Conservation (phyloP, 2,797 vertebrate genomes). For the Phoeniculus purpureus region DNA sequence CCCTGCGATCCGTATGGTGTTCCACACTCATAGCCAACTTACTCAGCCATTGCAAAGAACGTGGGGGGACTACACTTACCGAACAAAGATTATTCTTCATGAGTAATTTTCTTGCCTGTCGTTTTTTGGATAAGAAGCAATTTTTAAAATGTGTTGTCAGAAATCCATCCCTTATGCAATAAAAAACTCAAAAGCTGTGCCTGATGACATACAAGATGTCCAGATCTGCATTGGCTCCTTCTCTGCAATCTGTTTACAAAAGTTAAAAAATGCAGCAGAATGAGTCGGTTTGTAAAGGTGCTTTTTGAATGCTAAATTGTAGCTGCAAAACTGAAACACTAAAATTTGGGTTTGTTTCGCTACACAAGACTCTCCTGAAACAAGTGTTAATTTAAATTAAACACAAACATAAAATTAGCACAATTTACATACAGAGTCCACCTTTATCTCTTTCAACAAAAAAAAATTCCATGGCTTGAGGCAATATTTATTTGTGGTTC, state of each 20-base stretch:
- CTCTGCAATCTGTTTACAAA: constrained; percentile 75
- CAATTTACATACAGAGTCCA: not conserved
- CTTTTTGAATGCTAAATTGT: constrained; percentile 71
- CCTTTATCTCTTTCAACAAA: not conserved
- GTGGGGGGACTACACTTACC: not conserved
- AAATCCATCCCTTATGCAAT: constrained; percentile 74
- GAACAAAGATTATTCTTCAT: constrained; percentile 67
- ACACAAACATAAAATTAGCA: not conserved
- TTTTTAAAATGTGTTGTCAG: constrained; percentile 77
- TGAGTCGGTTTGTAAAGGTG: constrained; percentile 67
- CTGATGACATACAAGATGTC: constrained; percentile 72
- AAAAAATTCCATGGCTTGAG: not conserved
- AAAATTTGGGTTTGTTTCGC: not conserved
- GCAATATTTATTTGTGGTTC: not conserved
- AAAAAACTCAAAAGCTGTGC: constrained; percentile 72
- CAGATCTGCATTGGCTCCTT: constrained; percentile 74
- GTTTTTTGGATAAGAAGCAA: constrained; percentile 71
- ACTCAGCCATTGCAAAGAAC: not conserved
- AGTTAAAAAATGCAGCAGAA: constrained; percentile 69
- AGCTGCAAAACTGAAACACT: not conserved
- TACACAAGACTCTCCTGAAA: not conserved
- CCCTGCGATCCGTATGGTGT: not conserved
- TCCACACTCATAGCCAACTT: not conserved
- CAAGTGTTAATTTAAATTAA: not conserved
- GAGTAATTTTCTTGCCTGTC: constrained; percentile 62